Base-by-base conservation (phyloP, 2,888 invertebrate genomes). In the Dolichopus griseipennis region DNA sequence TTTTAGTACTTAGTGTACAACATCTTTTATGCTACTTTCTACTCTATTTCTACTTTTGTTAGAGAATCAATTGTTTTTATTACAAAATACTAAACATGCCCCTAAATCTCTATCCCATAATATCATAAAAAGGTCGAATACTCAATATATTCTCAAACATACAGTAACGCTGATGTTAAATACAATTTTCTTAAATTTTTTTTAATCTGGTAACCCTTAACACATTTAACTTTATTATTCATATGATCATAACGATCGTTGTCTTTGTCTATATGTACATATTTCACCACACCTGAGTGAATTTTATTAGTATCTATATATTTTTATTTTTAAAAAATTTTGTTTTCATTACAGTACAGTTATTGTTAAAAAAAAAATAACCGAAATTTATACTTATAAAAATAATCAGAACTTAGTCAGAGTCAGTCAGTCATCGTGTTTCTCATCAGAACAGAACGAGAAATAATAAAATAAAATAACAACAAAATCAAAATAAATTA, bases 331-430 rank as follows among this genome's bases (percentile, higher is more conserved):
- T 27, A 27, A 27, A 27, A 27, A 22, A 63, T 63, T 63, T 63
- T 63, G 63, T 63, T 63, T 63, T 63, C 63, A 33, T 63, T 63
- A 27, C 27, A 63, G 63, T 63, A 63, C 63, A 63, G 63, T 63
- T 63, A 63, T 63, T 52, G 52, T 52, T 52, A 18, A 52, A 52
- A 52, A 52, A 52, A 52, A 18, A 18, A 52, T 52, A 52, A 52
- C 52, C n/a, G 52, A 52, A 18, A 52, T 52, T 12, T 37, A 37
- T 12, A 37, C 2, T 43, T 10, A 43, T 15, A 15, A 52, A 1
- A 52, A 52, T 12, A 18, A 52, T 52, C n/a, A 52, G 18, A 52
- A 52, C 41, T 41, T 15, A 41, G 15, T 12, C 41, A 41, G 41
- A 41, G 41, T 41, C 15, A 15, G 15, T 12, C 41, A 41, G 41